phyloP scores from a whole-genome alignment of 53 echinoderm and acorn worm genomes.

The Patiria pectinifera region DNA sequence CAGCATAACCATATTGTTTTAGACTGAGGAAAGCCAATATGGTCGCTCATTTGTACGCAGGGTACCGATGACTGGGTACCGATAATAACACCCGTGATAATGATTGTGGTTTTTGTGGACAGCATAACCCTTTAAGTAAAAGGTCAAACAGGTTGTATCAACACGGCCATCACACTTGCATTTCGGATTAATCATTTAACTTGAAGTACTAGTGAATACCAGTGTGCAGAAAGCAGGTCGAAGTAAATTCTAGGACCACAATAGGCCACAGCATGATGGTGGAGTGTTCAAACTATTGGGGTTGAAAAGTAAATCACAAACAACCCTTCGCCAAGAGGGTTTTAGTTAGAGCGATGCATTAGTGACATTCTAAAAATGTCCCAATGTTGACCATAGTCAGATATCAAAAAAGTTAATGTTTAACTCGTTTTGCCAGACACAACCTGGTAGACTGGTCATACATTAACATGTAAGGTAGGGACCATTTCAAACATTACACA shows the following conservation, averaged over 20 bases:
- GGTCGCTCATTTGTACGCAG: background rate
- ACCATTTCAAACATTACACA: too few species aligned
- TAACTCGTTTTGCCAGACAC: conserved; percentile 23
- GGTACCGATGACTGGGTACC: background rate
- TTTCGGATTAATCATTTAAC: background rate
- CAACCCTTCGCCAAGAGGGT: background rate
- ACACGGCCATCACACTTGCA: background rate
- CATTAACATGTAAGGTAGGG: background rate
- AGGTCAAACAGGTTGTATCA: background rate
- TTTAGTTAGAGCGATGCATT: background rate
- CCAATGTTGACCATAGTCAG: background rate
- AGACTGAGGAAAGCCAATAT: background rate
- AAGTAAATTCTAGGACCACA: background rate
- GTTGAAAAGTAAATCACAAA: background rate
- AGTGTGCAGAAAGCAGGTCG: background rate
- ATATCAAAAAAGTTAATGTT: background rate
- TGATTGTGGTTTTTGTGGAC: too few species aligned
- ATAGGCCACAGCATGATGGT: background rate
- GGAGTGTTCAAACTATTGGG: background rate
- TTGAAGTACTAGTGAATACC: background rate
- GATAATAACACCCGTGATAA: background rate
- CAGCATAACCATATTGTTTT: background rate
- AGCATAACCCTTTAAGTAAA: background rate
- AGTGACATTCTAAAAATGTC: background rate
- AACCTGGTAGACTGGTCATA: background rate